These are phyloP conservation scores for Calidris pugnax DNA, from an alignment of 2,113 vertebrate species.

Conservation along the genomic window DNA sequence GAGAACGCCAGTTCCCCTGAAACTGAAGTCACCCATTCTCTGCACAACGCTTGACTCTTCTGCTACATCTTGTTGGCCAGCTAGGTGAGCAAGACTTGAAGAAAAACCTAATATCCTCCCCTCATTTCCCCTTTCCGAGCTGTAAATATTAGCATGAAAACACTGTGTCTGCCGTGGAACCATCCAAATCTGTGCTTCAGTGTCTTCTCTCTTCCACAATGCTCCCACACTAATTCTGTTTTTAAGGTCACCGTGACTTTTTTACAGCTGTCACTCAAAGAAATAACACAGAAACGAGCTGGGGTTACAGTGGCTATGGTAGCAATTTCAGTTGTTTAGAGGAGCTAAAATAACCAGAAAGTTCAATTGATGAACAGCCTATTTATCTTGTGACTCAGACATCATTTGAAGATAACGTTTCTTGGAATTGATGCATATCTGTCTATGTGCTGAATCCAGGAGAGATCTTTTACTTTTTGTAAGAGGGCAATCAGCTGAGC, in stretches of 20 bases:
- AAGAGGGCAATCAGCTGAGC: not conserved
- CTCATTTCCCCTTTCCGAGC: too few species aligned
- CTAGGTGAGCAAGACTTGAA: not conserved
- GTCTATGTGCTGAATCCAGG: not conserved
- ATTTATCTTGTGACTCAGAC: slow-evolving; percentile 16
- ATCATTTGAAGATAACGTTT: slow-evolving; percentile 20
- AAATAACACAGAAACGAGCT: not conserved
- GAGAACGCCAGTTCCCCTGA: not conserved
- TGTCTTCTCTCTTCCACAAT: not conserved
- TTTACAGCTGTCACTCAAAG: not conserved
- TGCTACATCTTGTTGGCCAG: not conserved
- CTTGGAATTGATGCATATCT: slow-evolving; percentile 29
- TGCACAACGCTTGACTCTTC: not conserved
- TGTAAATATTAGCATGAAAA: not conserved
- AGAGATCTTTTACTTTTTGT: not conserved
- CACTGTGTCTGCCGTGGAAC: not conserved
- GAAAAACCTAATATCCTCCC: not conserved
- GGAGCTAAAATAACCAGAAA: slow-evolving; percentile 24
- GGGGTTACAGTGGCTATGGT: not conserved
- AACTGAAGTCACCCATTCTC: not conserved
- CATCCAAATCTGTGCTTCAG: not conserved
- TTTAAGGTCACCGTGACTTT: slow-evolving; percentile 40
- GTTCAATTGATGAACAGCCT: slow-evolving; percentile 10
- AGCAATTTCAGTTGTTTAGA: not conserved
- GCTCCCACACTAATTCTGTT: not conserved